Evolutionary conservation across 2,113 vertebrate species (phyloP), one percentile per base, ranked within the genome.

Genomic region (Neomonachus schauinslandi): DNA sequence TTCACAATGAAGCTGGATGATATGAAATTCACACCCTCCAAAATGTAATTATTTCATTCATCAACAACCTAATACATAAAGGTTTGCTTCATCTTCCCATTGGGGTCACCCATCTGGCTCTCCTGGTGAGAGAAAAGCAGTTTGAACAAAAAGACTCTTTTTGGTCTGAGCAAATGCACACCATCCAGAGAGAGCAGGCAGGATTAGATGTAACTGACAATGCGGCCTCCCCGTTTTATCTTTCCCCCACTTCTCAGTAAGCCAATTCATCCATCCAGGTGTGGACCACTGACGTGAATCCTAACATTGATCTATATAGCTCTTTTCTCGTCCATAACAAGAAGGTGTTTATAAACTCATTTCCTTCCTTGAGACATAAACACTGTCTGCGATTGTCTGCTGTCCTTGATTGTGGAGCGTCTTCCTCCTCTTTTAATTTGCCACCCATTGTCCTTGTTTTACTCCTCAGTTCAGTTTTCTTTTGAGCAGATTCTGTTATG

Each of bases 61-160:
- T 42, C 28, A 84, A 76, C 46, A 81, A 36, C 65, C 71, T 81
- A 42, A 46, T 21, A 36, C 46, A 51, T 55, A 53, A 67, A 89
- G 61, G 57, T 67, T 93, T 65, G 24, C 72, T 96, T 95, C 76
- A 95, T 95, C 46, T 82, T 91, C 59, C 67, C 71, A 39, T 69
- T 57, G n/a, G 36, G 90, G 42, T 95, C 93, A 93, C 46, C 59
- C 84, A 85, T 96, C 57, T 96, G 90, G 76, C 19, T 83, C 46
- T 94, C 82, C 79, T 39, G 63, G 14, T 76, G 82, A 91, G 92
- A 96, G 83, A 92, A 94, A 95, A 95, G 49, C 42, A 84, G 22
- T 81, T 95, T 74, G 84, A 76, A 82, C 69, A 96, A 94, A 89
- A 69, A 69, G 65, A 86, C 18, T 83, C 46, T 81, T 86, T 69